Evolutionary conservation across 2,888 invertebrate genomes (phyloP).

Genomic region (Clitarchus hookeri): DNA sequence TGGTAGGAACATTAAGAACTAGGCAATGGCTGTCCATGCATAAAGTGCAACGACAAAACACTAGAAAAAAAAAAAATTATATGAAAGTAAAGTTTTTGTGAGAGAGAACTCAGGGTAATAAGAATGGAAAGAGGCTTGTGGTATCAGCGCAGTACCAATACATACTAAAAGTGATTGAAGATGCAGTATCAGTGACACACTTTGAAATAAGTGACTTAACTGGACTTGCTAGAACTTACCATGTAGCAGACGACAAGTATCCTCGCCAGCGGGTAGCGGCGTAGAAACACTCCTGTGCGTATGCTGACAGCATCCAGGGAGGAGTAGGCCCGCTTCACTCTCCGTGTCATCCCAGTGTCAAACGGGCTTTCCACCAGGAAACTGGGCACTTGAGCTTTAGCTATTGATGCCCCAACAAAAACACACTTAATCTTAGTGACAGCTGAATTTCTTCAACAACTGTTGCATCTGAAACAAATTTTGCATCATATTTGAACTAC

Average conservation of each 20-base stretch:
- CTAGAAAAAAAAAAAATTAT: too few relatives aligned
- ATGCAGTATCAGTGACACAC: too few relatives aligned
- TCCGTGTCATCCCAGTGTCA: slow-evolving; percentile 73
- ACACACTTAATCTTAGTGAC: not conserved
- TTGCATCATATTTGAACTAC: too few relatives aligned
- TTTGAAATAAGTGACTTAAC: too few relatives aligned
- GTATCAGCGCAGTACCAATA: too few relatives aligned
- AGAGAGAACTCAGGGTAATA: too few relatives aligned
- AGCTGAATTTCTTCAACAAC: not conserved
- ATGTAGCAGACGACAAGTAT: slow-evolving; percentile 84
- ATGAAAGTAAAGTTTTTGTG: too few relatives aligned
- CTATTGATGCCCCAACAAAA: slow-evolving; percentile 50
- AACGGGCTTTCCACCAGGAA: slow-evolving; percentile 76
- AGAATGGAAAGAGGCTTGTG: too few relatives aligned
- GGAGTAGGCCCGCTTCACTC: slow-evolving; percentile 78
- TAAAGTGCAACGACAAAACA: too few relatives aligned
- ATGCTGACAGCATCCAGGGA: slow-evolving; percentile 77
- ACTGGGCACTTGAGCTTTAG: slow-evolving; percentile 68
- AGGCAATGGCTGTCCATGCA: too few relatives aligned
- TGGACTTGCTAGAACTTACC: slow-evolving; percentile 57
- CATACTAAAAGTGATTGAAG: too few relatives aligned
- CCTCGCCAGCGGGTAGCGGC: slow-evolving; percentile 80
- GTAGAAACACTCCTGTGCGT: slow-evolving; percentile 75
- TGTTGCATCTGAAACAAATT: not conserved
- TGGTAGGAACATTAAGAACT: too few relatives aligned